These are phyloP conservation scores for Uropsilus gracilis DNA, from an alignment of 2,113 vertebrate species.

Conservation along the genomic window DNA sequence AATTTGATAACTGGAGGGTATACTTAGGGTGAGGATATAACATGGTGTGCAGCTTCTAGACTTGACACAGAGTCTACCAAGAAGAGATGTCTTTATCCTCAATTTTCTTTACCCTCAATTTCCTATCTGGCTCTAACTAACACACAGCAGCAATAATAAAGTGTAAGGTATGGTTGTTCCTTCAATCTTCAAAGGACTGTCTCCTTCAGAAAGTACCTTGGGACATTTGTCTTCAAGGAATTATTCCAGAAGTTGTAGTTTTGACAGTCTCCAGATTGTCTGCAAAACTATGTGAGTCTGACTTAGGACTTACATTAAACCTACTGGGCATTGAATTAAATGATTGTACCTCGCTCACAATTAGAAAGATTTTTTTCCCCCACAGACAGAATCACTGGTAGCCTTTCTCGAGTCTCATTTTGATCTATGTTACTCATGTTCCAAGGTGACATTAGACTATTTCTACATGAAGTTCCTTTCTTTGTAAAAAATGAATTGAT, in stretches of 20 bases:
- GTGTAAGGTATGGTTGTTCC: neutral
- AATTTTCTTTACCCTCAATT: constrained; percentile 21
- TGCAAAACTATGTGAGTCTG: neutral
- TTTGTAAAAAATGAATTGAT: neutral
- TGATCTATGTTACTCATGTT: neutral
- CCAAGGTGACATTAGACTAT: neutral
- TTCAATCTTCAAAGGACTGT: neutral
- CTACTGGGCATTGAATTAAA: neutral
- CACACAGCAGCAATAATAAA: neutral
- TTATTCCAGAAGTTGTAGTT: neutral
- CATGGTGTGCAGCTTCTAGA: neutral
- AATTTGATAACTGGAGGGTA: neutral
- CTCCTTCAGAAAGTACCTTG: neutral
- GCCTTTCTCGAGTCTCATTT: neutral
- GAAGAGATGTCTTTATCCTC: neutral
- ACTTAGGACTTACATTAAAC: neutral
- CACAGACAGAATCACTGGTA: neutral
- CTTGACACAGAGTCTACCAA: neutral
- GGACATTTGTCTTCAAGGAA: neutral
- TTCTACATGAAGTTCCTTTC: neutral
- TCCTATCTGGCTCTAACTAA: constrained; percentile 30
- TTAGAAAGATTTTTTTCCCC: neutral
- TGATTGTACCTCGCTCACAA: neutral
- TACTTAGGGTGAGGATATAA: neutral
- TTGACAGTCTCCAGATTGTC: constrained; percentile 31